These are phyloP conservation scores for Plagodis dolabraria DNA, from an alignment of 2,888 invertebrate genomes.

Conservation along the genomic window DNA sequence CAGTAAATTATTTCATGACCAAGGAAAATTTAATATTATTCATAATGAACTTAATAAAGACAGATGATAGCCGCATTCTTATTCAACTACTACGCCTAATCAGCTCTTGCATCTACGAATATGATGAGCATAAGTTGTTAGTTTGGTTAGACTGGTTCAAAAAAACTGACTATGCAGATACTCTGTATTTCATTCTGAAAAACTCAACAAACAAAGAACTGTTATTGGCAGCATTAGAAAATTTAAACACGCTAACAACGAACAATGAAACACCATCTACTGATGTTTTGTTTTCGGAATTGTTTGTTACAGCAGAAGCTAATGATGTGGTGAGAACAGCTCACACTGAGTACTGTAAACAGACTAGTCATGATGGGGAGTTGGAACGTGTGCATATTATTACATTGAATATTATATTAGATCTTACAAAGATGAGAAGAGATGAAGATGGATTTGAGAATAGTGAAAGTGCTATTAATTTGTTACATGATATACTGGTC, in stretches of 20 bases:
- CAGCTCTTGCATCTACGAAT: conserved; percentile 79
- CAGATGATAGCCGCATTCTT: conserved; percentile 89
- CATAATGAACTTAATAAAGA: conserved; percentile 83
- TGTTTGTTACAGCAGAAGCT: conserved; percentile 65
- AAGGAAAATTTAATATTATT: conserved; percentile 84
- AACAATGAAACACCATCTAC: conserved; percentile 52
- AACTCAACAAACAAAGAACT: conserved; percentile 89
- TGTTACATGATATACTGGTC: conserved; percentile 60
- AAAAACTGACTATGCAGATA: conserved; percentile 79
- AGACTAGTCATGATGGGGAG: conserved; percentile 46
- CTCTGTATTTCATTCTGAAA: conserved; percentile 88
- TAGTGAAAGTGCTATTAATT: conserved; percentile 52
- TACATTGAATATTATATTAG: conserved; percentile 65
- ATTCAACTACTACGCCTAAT: conserved; percentile 90
- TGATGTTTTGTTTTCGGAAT: conserved; percentile 50
- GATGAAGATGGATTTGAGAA: conserved; percentile 23
- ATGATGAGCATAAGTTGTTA: conserved; percentile 68
- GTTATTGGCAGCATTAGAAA: conserved; percentile 84
- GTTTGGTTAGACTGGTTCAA: conserved; percentile 78
- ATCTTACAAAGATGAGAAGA: conserved; percentile 44
- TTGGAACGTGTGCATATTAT: conserved; percentile 68
- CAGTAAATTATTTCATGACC: conserved; percentile 83
- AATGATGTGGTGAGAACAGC: conserved; percentile 61
- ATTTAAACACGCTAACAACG: conserved; percentile 83
- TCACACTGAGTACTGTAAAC: conserved; percentile 58